Percentiles rank a stretch among this genome's conserved stretches.
These are phyloP conservation scores for Drosophila fuyamai DNA, from an alignment of 1,140 invertebrate species.

Conservation along the genomic window DNA sequence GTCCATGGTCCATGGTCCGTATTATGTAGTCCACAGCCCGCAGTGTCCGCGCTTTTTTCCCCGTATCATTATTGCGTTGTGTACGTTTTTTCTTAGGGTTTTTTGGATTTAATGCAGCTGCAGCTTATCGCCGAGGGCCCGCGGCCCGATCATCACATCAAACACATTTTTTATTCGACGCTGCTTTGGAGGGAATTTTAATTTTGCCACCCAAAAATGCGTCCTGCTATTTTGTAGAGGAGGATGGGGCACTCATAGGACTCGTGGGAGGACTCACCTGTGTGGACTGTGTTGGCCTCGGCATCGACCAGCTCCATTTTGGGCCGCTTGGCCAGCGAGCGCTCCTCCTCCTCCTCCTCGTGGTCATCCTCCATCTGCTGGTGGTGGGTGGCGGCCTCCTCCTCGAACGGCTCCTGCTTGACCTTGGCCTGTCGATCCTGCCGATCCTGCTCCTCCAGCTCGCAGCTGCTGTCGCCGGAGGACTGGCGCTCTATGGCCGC, in stretches of 20 bases:
- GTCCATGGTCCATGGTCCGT: background rate
- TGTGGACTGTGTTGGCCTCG: slow-evolving; percentile 94
- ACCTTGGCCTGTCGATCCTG: slow-evolving; percentile 77
- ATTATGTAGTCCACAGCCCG: slow-evolving; percentile 15
- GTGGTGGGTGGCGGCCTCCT: slow-evolving; percentile 50
- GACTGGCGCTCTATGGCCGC: slow-evolving; percentile 29
- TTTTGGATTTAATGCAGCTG: slow-evolving; percentile 55
- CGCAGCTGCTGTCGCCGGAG: slow-evolving; percentile 36
- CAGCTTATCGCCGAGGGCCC: slow-evolving; percentile 69
- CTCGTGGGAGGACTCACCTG: slow-evolving; percentile 88
- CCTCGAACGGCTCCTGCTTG: slow-evolving; percentile 87
- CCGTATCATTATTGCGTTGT: slow-evolving; percentile 9
- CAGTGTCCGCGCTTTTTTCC: slow-evolving; percentile 47
- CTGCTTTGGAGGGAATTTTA: slow-evolving; percentile 46
- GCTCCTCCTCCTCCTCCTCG: slow-evolving; percentile 24
- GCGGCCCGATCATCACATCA: slow-evolving; percentile 73
- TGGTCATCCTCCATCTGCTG: slow-evolving; percentile 83
- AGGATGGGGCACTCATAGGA: background rate
- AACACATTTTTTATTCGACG: slow-evolving; percentile 68
- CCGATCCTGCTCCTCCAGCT: slow-evolving; percentile 44
- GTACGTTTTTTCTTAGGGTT: slow-evolving; percentile 9
- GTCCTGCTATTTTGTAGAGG: background rate
- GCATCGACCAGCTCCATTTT: slow-evolving; percentile 93
- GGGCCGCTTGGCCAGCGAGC: slow-evolving; percentile 87
- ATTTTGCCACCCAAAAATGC: slow-evolving; percentile 62